Percentiles rank a stretch among this genome's conserved stretches.
Evolutionary conservation across 2,113 vertebrate genomes (phyloP).

Genomic region (Diphyllodes magnificus): DNA sequence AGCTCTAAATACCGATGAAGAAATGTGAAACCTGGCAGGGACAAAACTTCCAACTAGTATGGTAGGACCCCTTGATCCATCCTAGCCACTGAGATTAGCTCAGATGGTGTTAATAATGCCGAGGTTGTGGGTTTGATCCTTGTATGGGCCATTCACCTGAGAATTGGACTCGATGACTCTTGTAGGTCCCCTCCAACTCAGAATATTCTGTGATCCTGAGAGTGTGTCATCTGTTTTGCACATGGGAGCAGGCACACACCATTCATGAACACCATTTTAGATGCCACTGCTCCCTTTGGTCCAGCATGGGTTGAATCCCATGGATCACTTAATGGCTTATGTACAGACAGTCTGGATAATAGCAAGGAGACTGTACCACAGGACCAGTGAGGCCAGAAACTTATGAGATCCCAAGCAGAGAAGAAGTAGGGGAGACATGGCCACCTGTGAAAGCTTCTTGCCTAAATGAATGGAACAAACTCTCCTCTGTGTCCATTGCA

Average conservation of each 20-base stretch:
- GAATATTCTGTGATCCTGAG: neutral
- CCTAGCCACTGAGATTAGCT: neutral
- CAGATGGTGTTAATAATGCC: neutral
- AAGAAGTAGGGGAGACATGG: neutral
- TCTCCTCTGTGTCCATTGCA: neutral
- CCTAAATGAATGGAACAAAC: neutral
- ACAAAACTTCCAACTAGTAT: neutral
- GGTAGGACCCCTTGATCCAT: neutral
- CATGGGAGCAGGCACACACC: fast-evolving
- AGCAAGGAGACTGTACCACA: neutral
- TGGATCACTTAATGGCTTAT: neutral
- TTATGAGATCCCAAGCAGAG: neutral
- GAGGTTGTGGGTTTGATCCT: neutral
- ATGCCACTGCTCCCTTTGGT: neutral
- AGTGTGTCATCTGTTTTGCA: neutral
- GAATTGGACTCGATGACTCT: fast-evolving
- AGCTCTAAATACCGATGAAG: neutral
- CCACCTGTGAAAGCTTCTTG: neutral
- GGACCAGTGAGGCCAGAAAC: neutral
- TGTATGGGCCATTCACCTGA: neutral
- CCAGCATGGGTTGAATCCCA: neutral
- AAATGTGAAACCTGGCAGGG: neutral
- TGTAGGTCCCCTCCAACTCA: neutral
- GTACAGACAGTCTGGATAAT: neutral
- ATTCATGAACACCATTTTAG: neutral